phyloP scores from a whole-genome alignment of 2,113 vertebrate species.

The Aegithalos caudatus region DNA sequence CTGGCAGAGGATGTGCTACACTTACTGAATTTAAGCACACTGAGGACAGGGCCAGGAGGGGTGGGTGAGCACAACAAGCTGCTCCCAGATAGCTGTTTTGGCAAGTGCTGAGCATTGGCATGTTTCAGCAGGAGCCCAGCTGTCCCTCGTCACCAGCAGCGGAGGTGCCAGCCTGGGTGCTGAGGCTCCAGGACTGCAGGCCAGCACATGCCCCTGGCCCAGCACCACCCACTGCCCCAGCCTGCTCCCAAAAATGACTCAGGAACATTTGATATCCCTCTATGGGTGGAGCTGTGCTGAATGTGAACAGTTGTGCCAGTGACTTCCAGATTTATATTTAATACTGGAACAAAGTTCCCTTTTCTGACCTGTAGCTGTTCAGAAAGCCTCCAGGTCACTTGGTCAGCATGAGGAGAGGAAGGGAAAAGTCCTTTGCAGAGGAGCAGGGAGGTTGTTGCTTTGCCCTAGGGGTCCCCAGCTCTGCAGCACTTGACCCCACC shows the following conservation, averaged over 20 bases:
- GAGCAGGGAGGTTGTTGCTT: neutral
- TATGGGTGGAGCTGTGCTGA: neutral
- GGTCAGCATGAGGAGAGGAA: neutral
- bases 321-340: neutral
- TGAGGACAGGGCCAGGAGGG: neutral
- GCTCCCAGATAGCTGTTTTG: neutral
- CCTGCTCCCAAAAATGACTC: neutral
- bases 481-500: neutral
- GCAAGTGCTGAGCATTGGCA: neutral
- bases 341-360: neutral
- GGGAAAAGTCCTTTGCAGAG: neutral
- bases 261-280: neutral
- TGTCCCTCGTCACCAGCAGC: neutral
- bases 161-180: neutral
- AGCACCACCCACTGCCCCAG: neutral
- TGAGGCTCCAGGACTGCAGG: neutral
- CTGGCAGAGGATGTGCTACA: neutral
- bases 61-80: neutral
- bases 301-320: neutral
- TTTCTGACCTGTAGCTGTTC: neutral
- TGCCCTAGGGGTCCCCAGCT: neutral
- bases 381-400: neutral
- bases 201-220: neutral
- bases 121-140: neutral
- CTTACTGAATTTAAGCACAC: neutral